phyloP scores from a whole-genome alignment of 1,140 invertebrate genomes.

The Leptoteleia sp. region DNA sequence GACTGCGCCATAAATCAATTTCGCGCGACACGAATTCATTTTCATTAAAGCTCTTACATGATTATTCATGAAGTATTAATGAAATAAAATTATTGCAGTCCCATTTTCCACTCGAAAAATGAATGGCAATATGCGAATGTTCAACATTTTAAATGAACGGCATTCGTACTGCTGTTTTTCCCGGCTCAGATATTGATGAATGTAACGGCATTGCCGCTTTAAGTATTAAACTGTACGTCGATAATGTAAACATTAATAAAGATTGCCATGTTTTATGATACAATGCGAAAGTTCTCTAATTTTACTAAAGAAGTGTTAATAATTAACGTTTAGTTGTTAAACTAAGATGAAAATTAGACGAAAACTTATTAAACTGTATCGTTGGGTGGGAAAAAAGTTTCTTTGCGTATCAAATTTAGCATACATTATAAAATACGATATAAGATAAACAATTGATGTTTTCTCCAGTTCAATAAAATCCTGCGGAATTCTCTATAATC shows the following conservation, averaged over 20 bases:
- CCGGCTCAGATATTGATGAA: conserved; percentile 5
- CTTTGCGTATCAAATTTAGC: too few relatives aligned
- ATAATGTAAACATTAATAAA: background rate
- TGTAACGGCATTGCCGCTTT: background rate
- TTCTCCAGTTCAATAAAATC: too few relatives aligned
- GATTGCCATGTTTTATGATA: too few relatives aligned
- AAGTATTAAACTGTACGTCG: background rate
- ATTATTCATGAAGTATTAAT: conserved; percentile 6
- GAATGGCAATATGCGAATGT: conserved; percentile 10
- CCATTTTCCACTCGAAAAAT: conserved; percentile 10
- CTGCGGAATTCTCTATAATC: too few relatives aligned
- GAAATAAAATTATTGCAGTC: conserved; percentile 17
- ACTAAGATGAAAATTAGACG: too few relatives aligned
- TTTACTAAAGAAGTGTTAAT: too few relatives aligned
- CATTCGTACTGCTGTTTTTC: conserved; percentile 1
- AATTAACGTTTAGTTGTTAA: too few relatives aligned
- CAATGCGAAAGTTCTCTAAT: too few relatives aligned
- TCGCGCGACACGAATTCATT: background rate
- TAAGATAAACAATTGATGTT: too few relatives aligned
- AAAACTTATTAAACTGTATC: too few relatives aligned
- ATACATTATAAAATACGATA: too few relatives aligned
- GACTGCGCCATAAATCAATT: background rate
- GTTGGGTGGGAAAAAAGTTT: too few relatives aligned
- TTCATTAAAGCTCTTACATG: background rate
- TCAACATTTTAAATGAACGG: conserved; percentile 13